Evolutionary conservation across 2,797 vertebrate genomes (phyloP).

Genomic region (Onychomys leucogaster): DNA sequence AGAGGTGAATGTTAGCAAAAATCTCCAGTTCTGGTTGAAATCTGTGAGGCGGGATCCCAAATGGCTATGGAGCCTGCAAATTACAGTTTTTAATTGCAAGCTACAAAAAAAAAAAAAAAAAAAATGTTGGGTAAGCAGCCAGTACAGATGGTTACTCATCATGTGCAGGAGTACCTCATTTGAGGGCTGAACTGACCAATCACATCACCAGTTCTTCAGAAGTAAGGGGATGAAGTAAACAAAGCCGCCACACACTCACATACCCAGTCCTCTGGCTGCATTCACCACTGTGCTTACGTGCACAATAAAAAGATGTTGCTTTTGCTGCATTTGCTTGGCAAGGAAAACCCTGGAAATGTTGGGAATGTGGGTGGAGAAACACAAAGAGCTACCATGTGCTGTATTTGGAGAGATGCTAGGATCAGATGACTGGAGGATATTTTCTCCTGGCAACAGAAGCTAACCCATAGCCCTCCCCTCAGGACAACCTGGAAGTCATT

Average conservation of each 20-base stretch:
- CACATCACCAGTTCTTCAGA: not conserved
- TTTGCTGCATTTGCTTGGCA: not conserved
- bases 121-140: not conserved
- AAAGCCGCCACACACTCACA: not conserved
- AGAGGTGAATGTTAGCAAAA: not conserved
- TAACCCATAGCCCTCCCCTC: not conserved
- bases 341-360: not conserved
- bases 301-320: not conserved
- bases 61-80: not conserved
- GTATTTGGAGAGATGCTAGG: not conserved
- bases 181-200: not conserved
- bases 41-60: not conserved
- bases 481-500: not conserved
- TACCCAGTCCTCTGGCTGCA: not conserved
- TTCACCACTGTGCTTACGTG: not conserved
- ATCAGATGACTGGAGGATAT: fast-evolving
- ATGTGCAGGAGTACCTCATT: not conserved
- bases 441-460: too few species aligned
- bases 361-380: not conserved
- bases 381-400: not conserved
- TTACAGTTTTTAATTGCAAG: not conserved
- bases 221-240: not conserved
- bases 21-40: not conserved
- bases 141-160: not conserved
- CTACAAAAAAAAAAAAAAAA: not conserved